Evolutionary conservation across 2,797 vertebrate genomes (phyloP).

Genomic region (Oreonectes daqikongensis): DNA sequence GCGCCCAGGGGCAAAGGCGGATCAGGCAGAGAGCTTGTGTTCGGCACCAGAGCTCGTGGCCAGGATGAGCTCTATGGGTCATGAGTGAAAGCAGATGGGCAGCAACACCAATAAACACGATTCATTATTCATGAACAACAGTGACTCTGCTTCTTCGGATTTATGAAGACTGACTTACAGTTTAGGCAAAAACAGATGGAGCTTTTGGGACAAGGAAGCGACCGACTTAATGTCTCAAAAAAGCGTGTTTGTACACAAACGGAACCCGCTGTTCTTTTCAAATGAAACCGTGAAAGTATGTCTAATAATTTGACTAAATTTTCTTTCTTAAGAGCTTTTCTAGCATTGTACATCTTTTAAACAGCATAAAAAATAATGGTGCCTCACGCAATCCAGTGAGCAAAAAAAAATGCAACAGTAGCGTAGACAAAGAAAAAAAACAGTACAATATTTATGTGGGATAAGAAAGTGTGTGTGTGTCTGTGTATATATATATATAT

Average conservation of each 20-base stretch:
- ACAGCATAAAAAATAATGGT: background rate
- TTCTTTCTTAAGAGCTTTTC: background rate
- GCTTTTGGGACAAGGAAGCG: background rate
- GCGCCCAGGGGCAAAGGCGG: conserved; percentile 8
- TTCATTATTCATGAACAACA: conserved; percentile 40
- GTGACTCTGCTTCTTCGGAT: background rate
- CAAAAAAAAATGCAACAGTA: background rate
- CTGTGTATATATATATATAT: no score
- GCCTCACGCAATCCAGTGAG: background rate
- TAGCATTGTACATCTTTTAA: background rate
- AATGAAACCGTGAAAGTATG: background rate
- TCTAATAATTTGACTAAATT: conserved; percentile 8
- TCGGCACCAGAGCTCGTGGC: conserved; percentile 39
- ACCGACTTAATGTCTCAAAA: background rate
- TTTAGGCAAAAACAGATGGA: conserved; percentile 21
- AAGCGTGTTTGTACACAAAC: conserved; percentile 3
- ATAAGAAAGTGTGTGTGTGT: background rate
- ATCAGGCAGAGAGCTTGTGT: conserved; percentile 44
- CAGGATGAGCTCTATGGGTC: conserved; percentile 42
- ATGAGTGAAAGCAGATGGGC: conserved; percentile 53
- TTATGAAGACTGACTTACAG: conserved; percentile 23
- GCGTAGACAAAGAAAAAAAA: background rate
- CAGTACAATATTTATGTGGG: background rate
- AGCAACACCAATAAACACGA: conserved; percentile 36
- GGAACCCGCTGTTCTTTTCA: conserved; percentile 2